Evolutionary conservation across 2,113 vertebrate genomes (phyloP), one percentile per base, ranked within the genome.

Genomic region (Lycaon pictus): DNA sequence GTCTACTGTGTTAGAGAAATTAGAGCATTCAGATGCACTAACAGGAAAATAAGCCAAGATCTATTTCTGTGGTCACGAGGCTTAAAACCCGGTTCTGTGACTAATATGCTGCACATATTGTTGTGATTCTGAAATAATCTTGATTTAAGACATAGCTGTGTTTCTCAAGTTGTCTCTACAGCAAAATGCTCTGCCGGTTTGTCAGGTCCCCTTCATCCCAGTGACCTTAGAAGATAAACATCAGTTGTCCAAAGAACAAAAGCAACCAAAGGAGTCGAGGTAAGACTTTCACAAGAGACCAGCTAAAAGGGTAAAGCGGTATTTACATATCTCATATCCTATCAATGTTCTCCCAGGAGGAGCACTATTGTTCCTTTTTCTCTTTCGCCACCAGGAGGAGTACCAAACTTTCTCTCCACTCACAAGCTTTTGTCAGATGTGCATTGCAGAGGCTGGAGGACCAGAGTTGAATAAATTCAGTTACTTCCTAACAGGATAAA

Each of bases 381-480:
- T 7, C 83, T 97, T 71, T 92, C 1, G 1, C 97, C 98, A 98
- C 97, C 94, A 98, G 98, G 96, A 96, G 97, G 97, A 94, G 97
- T 37, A 74, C 35, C 74, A 22, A 91, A 94, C 93, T 77, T 95
- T 95, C 74, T 51, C 93, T 63, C 35, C 43, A n/a, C 6, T 48
- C 94, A 15, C 2, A 32, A 27, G 19, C 35, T 25, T 89, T 96
- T 95, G 92, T 97, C 89, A 96, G 72, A 71, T 63, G 51, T 9
- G 72, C 62, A 8, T 0, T 43, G 74, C 0, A 15, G 48, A 92
- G 84, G 43, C 32, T 87, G 60, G 5, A 0, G 35, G 7, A 29
- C 43, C 56, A 93, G 85, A 98, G 96, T 72, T 85, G 35, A 90
- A 74, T 85, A 94, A 96, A 48, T 98, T 95, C 85, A 96, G 96